Evolutionary conservation across 2,888 invertebrate genomes (phyloP).

Genomic region (Tortrix viridana): DNA sequence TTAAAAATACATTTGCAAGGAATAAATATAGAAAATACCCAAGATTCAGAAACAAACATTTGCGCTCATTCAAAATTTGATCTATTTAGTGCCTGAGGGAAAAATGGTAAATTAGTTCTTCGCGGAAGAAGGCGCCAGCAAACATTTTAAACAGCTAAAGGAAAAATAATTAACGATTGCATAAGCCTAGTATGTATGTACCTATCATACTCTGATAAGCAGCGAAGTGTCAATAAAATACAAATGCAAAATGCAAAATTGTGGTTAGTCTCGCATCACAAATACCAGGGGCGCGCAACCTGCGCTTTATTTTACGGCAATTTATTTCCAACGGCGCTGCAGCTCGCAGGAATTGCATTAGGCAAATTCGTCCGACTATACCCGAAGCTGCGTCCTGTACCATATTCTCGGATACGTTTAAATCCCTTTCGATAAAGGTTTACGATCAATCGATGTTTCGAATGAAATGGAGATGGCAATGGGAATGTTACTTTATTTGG

Average conservation of each 20-base stretch:
- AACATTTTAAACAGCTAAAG: too few species aligned
- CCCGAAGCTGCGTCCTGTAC: constrained; percentile 13
- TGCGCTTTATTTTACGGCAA: constrained; percentile 57
- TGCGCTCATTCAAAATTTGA: too few species aligned
- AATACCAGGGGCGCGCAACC: constrained; percentile 33
- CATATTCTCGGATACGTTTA: constrained; percentile 32
- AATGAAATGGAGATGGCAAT: constrained; percentile 9
- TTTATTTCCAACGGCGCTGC: constrained; percentile 58
- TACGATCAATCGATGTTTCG: constrained; percentile 27
- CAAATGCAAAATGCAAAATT: constrained; percentile 7
- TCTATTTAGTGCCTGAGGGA: too few species aligned
- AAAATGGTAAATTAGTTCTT: too few species aligned
- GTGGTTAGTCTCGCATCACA: constrained; percentile 37
- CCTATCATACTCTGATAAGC: neutral
- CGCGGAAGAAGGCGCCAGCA: too few species aligned
- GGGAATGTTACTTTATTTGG: constrained; percentile 8
- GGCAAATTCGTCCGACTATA: constrained; percentile 50
- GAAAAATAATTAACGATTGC: too few species aligned
- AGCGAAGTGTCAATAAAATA: neutral
- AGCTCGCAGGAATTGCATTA: constrained; percentile 61
- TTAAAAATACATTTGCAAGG: too few species aligned
- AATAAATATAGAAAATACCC: too few species aligned
- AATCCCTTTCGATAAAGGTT: constrained; percentile 32
- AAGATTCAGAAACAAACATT: too few species aligned
- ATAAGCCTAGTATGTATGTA: too few species aligned